A percentile compares a stretch with the other conserved stretches of the same genome.
Conservation (phyloP, 2,888 invertebrate genomes). For the Nomada goodeniana region DNA sequence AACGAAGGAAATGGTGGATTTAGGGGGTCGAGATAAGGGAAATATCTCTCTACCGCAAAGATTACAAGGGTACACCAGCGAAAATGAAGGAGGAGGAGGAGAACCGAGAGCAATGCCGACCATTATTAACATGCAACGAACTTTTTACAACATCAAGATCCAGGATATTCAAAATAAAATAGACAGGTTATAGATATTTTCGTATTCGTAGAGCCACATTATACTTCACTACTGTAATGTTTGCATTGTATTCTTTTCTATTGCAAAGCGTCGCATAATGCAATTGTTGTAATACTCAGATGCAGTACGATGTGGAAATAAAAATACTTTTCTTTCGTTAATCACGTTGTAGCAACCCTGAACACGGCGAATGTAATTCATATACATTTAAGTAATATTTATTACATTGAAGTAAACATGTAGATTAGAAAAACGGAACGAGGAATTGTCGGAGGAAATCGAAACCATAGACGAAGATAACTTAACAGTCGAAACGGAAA, state of each 20-base stretch:
- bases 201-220: no score
- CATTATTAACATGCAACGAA: conserved; percentile 76
- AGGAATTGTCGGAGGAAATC: conserved; percentile 59
- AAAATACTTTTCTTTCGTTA: no score
- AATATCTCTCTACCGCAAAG: conserved; percentile 67
- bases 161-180: conserved; percentile 70
- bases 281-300: no score
- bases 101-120: conserved; percentile 31
- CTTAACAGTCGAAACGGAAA: conserved; percentile 63
- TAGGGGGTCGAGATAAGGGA: conserved; percentile 58
- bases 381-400: no score
- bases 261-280: not conserved
- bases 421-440: conserved; percentile 75
- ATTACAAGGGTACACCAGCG: conserved; percentile 65
- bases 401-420: conserved; percentile 3
- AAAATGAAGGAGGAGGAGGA: no score
- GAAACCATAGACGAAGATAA: conserved; percentile 54
- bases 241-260: not conserved
- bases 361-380: no score
- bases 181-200: conserved; percentile 66
- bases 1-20: conserved; percentile 65
- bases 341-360: no score
- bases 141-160: conserved; percentile 74
- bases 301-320: no score
- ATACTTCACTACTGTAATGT: not conserved